phyloP scores from a whole-genome alignment of 2,888 invertebrate species.

The Leistus spinibarbis region DNA sequence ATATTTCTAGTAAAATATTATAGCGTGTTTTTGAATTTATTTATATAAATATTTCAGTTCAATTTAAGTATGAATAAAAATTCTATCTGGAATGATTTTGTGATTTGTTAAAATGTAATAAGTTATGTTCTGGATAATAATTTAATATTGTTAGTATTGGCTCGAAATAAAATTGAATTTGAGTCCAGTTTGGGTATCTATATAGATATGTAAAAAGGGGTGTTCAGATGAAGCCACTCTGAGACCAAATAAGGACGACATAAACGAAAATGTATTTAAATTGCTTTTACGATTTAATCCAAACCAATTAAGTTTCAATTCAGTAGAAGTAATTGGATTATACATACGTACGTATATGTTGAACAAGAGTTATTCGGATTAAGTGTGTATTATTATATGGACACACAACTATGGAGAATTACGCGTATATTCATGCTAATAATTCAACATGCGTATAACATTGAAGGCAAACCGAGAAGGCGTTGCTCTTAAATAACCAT shows the following conservation, averaged over 20 bases:
- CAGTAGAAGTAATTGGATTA: constrained; percentile 35
- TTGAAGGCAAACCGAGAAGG: not conserved
- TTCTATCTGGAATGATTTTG: no score
- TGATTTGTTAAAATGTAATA: no score
- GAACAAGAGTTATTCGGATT: constrained; percentile 5
- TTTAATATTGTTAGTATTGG: no score
- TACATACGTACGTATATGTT: no score
- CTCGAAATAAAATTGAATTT: not conserved
- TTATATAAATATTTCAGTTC: no score
- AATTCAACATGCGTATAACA: not conserved
- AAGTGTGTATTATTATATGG: not conserved
- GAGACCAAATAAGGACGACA: not conserved
- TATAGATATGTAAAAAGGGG: not conserved
- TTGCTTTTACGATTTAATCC: constrained; percentile 30
- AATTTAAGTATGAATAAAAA: no score
- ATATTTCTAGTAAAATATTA: no score
- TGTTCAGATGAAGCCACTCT: not conserved
- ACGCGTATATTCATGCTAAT: not conserved
- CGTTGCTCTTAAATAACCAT: not conserved
- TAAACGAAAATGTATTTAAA: constrained; percentile 30
- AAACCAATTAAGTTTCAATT: constrained; percentile 36
- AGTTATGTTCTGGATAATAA: no score
- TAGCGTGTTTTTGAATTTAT: no score
- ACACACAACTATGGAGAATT: not conserved
- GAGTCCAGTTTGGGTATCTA: not conserved